Base-by-base conservation (phyloP, 2,113 vertebrate genomes). In the Rhipidura dahli region DNA sequence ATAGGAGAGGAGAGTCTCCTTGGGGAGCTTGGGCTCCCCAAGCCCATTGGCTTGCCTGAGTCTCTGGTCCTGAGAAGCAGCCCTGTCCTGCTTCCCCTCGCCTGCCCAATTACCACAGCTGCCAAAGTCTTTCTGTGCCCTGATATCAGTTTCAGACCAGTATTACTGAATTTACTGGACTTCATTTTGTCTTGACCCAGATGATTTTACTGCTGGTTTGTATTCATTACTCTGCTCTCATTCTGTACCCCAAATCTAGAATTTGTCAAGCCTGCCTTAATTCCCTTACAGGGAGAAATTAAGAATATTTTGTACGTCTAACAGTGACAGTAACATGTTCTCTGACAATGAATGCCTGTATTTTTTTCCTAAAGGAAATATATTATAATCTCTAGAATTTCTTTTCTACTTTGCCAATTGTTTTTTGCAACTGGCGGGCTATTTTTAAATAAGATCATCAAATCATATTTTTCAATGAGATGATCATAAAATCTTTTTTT, bases 71-170 rank as follows among this genome's bases (percentile, higher is more conserved):
- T 1, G 18, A 44, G n/a, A 49, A 85, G 18, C 42, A 68, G 8
- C 8, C 44, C 22, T 27, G 10, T 13, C 13, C 19, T 45, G 3
- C 45, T 69, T 50, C 44, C 60, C 35, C 28, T 13, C 0, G 0
- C 14, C 31, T 73, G 31, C 16, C 42, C 45, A 31, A 20, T 37
- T 73, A 23, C 33, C 16, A 2, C 24, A 40, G 22, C 14, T 54
- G 4, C 1, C 0, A 15, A 69, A 54, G 7, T 16, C 15, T 42
- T 73, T 78, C 70, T 15, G 16, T 4, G 3, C n/a, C 23, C 4
- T 1, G 0, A 3, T 26, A 53, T 6, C 39, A 23, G 45, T n/a
- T 88, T 79, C 18, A 75, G 37, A 50, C 14, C 0, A 1, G 8
- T 80, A 45, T 40, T 54, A 50, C 27, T 54, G 10, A 54, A 40